Conservation (phyloP, 1,140 invertebrate species). For the Rhagoletis pomonella region DNA sequence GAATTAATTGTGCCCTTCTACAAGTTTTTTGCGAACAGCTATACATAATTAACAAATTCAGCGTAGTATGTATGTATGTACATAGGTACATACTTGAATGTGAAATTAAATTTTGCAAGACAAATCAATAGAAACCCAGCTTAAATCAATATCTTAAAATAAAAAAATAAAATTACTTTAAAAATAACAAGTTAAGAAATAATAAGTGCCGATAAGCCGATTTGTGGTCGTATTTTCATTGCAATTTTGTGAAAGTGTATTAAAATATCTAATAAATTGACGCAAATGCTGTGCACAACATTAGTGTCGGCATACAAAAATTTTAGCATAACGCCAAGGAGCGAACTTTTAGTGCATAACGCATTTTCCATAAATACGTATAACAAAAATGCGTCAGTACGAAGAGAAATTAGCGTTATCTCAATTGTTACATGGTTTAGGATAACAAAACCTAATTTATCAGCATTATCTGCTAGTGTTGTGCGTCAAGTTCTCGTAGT, state of each 20-base stretch:
- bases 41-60: too few species aligned
- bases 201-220: background rate
- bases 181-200: background rate
- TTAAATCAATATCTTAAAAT: background rate
- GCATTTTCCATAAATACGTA: background rate
- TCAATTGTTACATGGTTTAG: background rate
- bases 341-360: background rate
- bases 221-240: background rate
- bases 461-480: background rate
- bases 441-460: background rate
- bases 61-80: too few species aligned
- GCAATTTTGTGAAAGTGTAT: background rate
- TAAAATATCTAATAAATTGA: background rate
- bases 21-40: too few species aligned
- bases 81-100: too few species aligned
- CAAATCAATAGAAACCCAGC: background rate
- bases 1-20: too few species aligned
- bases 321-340: background rate
- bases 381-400: background rate
- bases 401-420: background rate
- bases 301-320: background rate
- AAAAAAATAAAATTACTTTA: background rate
- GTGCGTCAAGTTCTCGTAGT: background rate
- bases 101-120: too few species aligned
- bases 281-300: slow-evolving; percentile 17